Evolutionary conservation across 2,797 vertebrate species (phyloP), one percentile per base, ranked within the genome.

Genomic region (Rhinella marina): DNA sequence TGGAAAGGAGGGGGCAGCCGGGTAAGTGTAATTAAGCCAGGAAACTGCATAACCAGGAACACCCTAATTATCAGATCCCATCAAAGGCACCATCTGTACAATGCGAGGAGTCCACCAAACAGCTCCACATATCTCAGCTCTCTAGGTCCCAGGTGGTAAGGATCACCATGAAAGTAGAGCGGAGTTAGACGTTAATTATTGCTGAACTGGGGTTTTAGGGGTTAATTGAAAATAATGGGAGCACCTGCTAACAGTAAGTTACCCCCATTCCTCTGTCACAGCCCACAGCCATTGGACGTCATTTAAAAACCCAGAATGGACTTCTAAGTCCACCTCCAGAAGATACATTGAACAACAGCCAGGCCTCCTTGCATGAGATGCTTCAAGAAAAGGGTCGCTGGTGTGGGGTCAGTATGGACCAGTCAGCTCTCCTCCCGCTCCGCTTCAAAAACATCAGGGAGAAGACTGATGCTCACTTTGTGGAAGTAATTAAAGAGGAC

Each of bases 401-500:
- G 91, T 95, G 94, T 0, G 96, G 96, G 0, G 95, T 95, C 73
- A 87, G 96, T 89, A 95, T 99, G 95, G 98, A 99, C 90, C 98
- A 98, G 84, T 98, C 98, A 0, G 97, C 98, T 52, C 96, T 99
- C 78, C 97, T 99, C 87, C 98, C 97, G 0, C 92, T 99, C 81
- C 95, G 97, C 77, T 97, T 96, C 92, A 98, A 99, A 92, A 98
- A 98, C 91, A 97, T 97, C 93, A 91, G 96, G 84, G 97, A 98
- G 91, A 98, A 98, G 92, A 99, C 97, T 0, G 98, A 99, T 0
- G 98, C 93, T 77, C 97, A 99, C 91, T 99, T 99, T 90, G 98
- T 99, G 81, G 98, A 99, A 32, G 98, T 99, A 85, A 99, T 99
- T 91, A 98, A 97, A 92, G 98, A 99, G 90, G 97, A 99, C 95